Evolutionary conservation across 1,140 invertebrate genomes (phyloP), one percentile per base, ranked within the genome.

Genomic region (Bombus superbus): DNA sequence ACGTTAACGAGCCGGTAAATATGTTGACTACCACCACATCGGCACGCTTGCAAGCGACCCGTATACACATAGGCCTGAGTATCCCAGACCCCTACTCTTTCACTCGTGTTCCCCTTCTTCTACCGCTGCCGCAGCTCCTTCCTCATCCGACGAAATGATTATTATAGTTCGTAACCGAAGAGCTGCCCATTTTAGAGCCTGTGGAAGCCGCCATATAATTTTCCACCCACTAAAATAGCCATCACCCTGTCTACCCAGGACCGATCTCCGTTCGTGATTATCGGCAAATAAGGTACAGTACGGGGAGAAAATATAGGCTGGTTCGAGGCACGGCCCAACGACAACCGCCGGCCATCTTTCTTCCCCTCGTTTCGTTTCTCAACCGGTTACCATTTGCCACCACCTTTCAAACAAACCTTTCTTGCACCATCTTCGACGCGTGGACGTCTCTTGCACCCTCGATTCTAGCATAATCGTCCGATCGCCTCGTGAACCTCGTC

Each of bases 211-310:
- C 95, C 93, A 91, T 95, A 94, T 95, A 95, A 95, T 95, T 95
- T 95, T 95, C 94, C 94, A 95, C 95, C 95, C 94, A 95, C 95
- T 95, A 95, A 95, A 95, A 95, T 95, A 95, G 94, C 94, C 94
- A 95, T 95, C 92, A 93, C 90, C 91, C 91, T 92, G 92, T 94
- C 92, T 92, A 92, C 86, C 89, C 89, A 79, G 90, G 92, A 91
- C 93, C 93, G 92, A 95, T 94, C 88, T 91, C 85, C 89, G 81
- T 81, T 92, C 90, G 90, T 94, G 93, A 95, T 95, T 95, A 95
- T 95, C 93, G 93, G 94, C 92, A 95, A 95, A 95, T 95, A 95
- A 95, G 94, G 94, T 95, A 95, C 94, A 95, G 94, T 93, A 92
- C 85, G 85, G 57, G 78, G 83, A 94, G 89, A 94, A 94, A 94